Evolutionary conservation across 2,888 invertebrate species (phyloP).

Genomic region (Aplocera efformata): DNA sequence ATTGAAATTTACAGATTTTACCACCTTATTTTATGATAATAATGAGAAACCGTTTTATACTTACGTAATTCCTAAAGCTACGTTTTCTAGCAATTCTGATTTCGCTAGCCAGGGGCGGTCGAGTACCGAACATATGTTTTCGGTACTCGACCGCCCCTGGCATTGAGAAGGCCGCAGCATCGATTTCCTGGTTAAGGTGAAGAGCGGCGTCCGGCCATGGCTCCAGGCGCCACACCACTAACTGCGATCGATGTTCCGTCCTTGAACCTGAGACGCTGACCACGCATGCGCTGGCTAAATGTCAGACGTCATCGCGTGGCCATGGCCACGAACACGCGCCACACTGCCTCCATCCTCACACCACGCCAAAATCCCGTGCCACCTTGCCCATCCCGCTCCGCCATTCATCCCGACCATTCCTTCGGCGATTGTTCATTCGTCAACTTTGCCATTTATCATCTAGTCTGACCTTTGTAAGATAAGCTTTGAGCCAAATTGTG

Average conservation of each 20-base stretch:
- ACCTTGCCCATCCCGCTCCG: slow-evolving; percentile 25
- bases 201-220: slow-evolving; percentile 61
- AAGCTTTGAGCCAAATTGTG: slow-evolving; percentile 52
- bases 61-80: no score
- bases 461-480: slow-evolving; percentile 58
- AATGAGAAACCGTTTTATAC: no score
- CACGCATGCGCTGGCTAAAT: slow-evolving; percentile 61
- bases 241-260: slow-evolving; percentile 64
- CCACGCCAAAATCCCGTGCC: slow-evolving; percentile 20
- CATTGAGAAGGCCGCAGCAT: slow-evolving; percentile 47
- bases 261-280: slow-evolving; percentile 61
- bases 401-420: slow-evolving; percentile 53
- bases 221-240: slow-evolving; percentile 50
- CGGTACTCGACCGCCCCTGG: slow-evolving; percentile 41
- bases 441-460: slow-evolving; percentile 67
- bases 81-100: slow-evolving; percentile 9
- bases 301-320: slow-evolving; percentile 68
- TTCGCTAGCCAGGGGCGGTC: no score
- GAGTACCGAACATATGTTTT: neutral
- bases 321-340: slow-evolving; percentile 68
- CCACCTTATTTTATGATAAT: no score
- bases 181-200: slow-evolving; percentile 44
- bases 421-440: slow-evolving; percentile 43
- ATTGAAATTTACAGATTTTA: no score
- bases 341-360: slow-evolving; percentile 35